Evolutionary conservation across 2,888 invertebrate genomes (phyloP), one percentile per base, ranked within the genome.

Genomic region (Chrysolina haemoptera): DNA sequence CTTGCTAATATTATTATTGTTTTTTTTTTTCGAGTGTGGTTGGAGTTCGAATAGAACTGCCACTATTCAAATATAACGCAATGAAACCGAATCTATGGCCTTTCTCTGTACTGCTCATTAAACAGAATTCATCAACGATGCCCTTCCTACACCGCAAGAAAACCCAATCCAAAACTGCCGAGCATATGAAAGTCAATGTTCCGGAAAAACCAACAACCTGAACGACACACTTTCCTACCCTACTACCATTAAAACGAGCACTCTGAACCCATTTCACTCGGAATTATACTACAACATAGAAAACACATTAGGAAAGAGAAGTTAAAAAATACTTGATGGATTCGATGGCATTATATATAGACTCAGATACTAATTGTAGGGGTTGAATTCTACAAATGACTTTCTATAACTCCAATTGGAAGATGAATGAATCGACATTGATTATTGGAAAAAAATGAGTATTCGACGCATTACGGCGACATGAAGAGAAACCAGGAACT

Each of bases 171-270:
- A 35, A 27, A 59, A 9, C 59, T 27, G 27, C 59, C 27, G 16
- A 59, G 59, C 59, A 59, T 59, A 59, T 35, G 59, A 59, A 59
- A 59, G 27, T 59, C 59, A 64, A 64, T 64, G 64, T 64, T 64
- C 64, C 43, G 64, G 64, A 64, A 64, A 64, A 64, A 64, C n/a
- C 64, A 64, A 46, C 43, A 64, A 64, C 64, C 64, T 64, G 64
- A 64, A 64, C 64, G 64, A 18, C 64, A 64, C 20, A 64, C 64
- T 59, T 35, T 59, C 59, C 35, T 59, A 59, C 59, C 59, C 59
- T 59, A 59, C 59, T 35, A 59, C 35, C 27, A 59, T 59, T 59
- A 59, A 59, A 27, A 59, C 59, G 27, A 14, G 59, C 59, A 59
- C 35, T 59, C 35, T 27, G 59, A 59, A 59, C 59, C 27, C 59